These are phyloP conservation scores for Pilophorus perplexus DNA, from an alignment of 2,888 invertebrate genomes.

Conservation along the genomic window DNA sequence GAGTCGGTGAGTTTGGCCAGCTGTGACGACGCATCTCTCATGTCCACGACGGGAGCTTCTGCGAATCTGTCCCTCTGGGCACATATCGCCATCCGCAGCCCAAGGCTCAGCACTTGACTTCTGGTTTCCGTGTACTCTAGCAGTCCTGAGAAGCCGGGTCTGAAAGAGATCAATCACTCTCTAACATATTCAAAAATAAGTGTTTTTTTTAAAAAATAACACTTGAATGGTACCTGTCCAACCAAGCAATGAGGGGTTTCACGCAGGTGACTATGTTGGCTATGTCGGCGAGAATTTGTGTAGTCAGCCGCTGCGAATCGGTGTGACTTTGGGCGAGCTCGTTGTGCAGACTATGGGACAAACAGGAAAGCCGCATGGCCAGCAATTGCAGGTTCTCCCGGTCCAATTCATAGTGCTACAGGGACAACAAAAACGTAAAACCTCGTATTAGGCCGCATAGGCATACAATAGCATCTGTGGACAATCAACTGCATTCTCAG, in stretches of 20 bases:
- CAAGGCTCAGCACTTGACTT: constrained; percentile 69
- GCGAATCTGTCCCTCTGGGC: constrained; percentile 90
- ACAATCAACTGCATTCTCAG: neutral
- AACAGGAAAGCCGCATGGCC: constrained; percentile 78
- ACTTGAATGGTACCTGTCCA: constrained; percentile 69
- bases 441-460: no score
- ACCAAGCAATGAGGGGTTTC: constrained; percentile 86
- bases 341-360: constrained; percentile 73
- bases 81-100: constrained; percentile 82
- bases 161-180: constrained; percentile 47
- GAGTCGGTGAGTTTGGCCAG: constrained; percentile 78
- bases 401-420: constrained; percentile 84
- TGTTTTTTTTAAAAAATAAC: no score
- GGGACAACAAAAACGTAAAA: constrained; percentile 48
- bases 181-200: no score
- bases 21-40: constrained; percentile 68
- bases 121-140: constrained; percentile 69
- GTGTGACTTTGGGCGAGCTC: constrained; percentile 62
- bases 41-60: constrained; percentile 77
- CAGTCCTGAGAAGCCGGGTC: constrained; percentile 63
- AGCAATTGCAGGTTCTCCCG: constrained; percentile 89
- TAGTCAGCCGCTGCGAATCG: constrained; percentile 65
- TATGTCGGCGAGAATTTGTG: constrained; percentile 79
- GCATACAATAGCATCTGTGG: no score
- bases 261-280: constrained; percentile 79